These are phyloP conservation scores for Andrena bicolor DNA, from an alignment of 2,888 invertebrate species.

Conservation along the genomic window DNA sequence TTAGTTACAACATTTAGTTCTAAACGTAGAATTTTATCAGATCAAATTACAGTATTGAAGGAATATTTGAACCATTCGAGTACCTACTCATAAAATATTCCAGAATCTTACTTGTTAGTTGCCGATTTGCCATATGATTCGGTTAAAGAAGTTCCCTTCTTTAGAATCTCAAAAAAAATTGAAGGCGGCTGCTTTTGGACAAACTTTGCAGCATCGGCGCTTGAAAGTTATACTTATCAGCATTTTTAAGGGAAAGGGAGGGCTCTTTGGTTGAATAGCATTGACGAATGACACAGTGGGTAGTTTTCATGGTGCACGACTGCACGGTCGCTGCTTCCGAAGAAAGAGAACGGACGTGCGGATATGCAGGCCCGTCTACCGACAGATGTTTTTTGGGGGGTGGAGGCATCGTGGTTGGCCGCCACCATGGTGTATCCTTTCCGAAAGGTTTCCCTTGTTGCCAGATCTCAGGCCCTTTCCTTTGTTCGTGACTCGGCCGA, in stretches of 20 bases:
- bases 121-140: too few species aligned
- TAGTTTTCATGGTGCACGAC: constrained; percentile 41
- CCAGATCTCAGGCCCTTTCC: constrained; percentile 60
- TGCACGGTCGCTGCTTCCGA: constrained; percentile 15
- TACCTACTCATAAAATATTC: too few species aligned
- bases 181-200: background rate
- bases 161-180: too few species aligned
- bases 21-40: too few species aligned
- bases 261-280: constrained; percentile 13
- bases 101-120: too few species aligned
- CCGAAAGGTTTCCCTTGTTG: constrained; percentile 71
- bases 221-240: background rate
- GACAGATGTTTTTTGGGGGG: constrained; percentile 70
- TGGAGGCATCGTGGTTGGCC: constrained; percentile 41
- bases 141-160: too few species aligned
- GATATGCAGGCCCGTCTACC: constrained; percentile 50
- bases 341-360: constrained; percentile 50
- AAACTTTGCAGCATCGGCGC: background rate
- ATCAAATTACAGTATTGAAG: too few species aligned
- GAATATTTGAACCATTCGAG: too few species aligned
- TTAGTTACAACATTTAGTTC: too few species aligned
- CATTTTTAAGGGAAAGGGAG: background rate
- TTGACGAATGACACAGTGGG: constrained; percentile 14
- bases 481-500: constrained; percentile 42
- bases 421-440: constrained; percentile 51